These are phyloP conservation scores for Poeciliopsis paucimaculata DNA, from an alignment of 2,797 vertebrate species.

Conservation along the genomic window DNA sequence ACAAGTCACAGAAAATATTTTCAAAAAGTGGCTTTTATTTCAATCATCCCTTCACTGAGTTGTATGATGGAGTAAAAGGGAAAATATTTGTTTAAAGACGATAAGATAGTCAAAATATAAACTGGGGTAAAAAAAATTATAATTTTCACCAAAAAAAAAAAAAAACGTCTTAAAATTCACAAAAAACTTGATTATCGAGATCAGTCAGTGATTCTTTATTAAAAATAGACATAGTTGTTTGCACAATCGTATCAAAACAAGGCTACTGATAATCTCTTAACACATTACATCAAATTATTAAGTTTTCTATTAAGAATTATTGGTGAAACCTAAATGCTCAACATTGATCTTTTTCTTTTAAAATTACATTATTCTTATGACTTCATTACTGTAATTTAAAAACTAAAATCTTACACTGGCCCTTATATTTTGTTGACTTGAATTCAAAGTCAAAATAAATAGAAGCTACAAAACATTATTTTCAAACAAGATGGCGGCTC, in stretches of 20 bases:
- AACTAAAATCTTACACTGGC: background rate
- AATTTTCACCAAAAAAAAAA: background rate
- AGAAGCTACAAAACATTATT: background rate
- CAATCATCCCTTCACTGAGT: background rate
- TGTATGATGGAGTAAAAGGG: accelerated
- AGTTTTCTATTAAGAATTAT: background rate
- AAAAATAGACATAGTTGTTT: background rate
- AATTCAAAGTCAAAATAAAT: background rate
- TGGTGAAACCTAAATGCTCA: background rate
- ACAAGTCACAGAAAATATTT: no score
- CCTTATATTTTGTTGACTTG: no score
- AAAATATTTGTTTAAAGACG: background rate
- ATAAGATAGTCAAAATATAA: no score
- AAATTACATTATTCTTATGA: background rate
- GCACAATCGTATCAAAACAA: background rate
- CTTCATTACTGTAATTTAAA: background rate
- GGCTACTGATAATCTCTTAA: background rate
- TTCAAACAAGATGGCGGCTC: background rate
- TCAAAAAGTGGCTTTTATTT: background rate
- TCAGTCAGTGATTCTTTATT: background rate
- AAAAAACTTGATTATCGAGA: background rate
- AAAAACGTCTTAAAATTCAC: background rate
- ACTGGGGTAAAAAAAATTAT: accelerated
- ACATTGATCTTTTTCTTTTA: background rate
- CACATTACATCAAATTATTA: no score